Evolutionary conservation across 2,797 vertebrate species (phyloP).

Genomic region (Oreochromis grahami): DNA sequence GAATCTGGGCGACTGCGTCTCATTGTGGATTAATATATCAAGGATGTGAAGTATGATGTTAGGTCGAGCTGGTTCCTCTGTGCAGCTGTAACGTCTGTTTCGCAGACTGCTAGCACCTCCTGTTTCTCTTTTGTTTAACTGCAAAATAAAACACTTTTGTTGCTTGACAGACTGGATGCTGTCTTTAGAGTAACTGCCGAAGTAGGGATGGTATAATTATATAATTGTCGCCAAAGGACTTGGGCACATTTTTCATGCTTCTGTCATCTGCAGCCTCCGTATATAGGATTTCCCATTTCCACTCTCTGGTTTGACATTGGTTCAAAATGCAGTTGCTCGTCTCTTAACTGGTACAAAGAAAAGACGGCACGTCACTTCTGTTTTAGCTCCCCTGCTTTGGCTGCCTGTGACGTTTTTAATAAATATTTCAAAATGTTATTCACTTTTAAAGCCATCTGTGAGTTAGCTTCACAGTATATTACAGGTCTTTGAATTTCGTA

Average conservation of each 20-base stretch:
- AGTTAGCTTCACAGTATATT: not conserved
- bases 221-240: not conserved
- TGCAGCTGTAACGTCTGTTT: not conserved
- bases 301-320: not conserved
- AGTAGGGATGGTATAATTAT: not conserved
- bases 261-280: not conserved
- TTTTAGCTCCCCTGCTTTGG: not conserved
- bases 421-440: not conserved
- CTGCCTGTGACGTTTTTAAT: not conserved
- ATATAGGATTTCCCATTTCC: not conserved
- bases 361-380: not conserved
- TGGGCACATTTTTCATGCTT: not conserved
- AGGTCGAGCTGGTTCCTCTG: not conserved
- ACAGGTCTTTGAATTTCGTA: not conserved
- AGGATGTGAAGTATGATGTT: no score
- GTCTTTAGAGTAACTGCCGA: not conserved
- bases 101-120: not conserved
- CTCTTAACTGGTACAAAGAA: fast-evolving
- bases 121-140: not conserved
- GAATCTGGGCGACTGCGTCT: fast-evolving
- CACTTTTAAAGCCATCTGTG: not conserved
- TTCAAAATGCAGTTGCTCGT: not conserved
- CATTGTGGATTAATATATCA: not conserved
- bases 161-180: not conserved
- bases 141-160: not conserved